Base-by-base conservation (phyloP, 1,140 invertebrate species). In the Euura saliciscinereae region DNA sequence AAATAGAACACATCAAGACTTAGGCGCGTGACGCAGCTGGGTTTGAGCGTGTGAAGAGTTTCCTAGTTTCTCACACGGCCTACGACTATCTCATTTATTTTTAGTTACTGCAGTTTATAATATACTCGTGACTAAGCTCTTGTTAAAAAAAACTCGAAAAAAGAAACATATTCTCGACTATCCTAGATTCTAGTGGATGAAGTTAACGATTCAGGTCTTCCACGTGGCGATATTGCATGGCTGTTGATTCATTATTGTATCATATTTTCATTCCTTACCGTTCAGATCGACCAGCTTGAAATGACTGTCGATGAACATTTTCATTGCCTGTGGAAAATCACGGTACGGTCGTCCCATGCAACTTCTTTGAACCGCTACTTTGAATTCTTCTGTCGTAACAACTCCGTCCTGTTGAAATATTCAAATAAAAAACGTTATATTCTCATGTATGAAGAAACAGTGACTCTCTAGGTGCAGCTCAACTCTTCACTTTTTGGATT, bases 251-350 rank as follows among this genome's bases (percentile, higher is more conserved):
- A 28, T 28, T 28, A 28, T 28, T 28, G 28, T 28, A 28, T 28
- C 28, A 28, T 28, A 28, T 28, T 28, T 28, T 28, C 28, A 44
- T 44, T 65, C 66, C 79, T 77, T 78, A 90, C 89, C 91, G 78
- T 96, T 94, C 45, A 95, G 89, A 76, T 96, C 94, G 44, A 95
- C 91, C 85, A 94, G 90, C 78, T 91, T 93, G 81, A 95, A 96
- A 83, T 94, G 94, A 66, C 91, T 91, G 79, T 94, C 93, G 79
- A 96, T 95, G 79, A 95, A 95, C 82, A 93, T 92, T 79, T 92
- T 94, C 91, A 94, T 93, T 1, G 93, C 92, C 82, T 93, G 91
- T 3, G 94, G 94, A 83, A 96, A 95, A 68, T 95, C 92, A n/a
- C 91, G 89, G 77, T 93, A 95, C 71, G 89, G 89, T 80, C 91